Conservation (phyloP, 2,888 invertebrate genomes). For the Cordilura impudica region DNA sequence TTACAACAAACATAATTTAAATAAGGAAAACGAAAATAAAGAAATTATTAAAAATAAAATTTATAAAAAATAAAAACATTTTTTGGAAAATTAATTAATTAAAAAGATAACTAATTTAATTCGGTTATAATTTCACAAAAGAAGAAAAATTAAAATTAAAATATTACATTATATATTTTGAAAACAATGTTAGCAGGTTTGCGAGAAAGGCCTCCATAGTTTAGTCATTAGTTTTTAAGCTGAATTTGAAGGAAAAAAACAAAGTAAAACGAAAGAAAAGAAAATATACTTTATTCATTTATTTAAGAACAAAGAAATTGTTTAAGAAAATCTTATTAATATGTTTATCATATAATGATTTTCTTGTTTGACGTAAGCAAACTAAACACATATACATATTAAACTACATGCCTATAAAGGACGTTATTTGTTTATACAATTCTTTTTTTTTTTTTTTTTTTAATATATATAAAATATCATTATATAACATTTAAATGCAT, state of each 20-base stretch:
- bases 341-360: conserved; percentile 59
- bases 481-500: not conserved
- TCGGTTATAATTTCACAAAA: conserved; percentile 40
- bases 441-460: conserved; percentile 21
- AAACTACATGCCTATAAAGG: conserved; percentile 29
- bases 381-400: conserved; percentile 22
- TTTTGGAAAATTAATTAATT: conserved; percentile 34
- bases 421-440: conserved; percentile 25
- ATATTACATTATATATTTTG: conserved; percentile 36
- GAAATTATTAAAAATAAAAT: conserved; percentile 42
- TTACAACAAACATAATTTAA: conserved; percentile 35
- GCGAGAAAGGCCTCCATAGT: conserved; percentile 59
- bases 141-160: conserved; percentile 24
- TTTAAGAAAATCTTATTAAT: conserved; percentile 38
- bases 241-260: conserved; percentile 31
- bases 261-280: not conserved
- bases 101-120: conserved; percentile 39
- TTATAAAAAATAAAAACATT: conserved; percentile 17
- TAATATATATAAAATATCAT: conserved; percentile 48
- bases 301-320: conserved; percentile 25
- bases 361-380: conserved; percentile 40
- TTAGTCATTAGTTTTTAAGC: conserved; percentile 58
- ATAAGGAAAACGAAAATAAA: conserved; percentile 33
- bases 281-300: not conserved
- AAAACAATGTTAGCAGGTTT: conserved; percentile 55